Evolutionary conservation across 2,888 invertebrate genomes (phyloP), one percentile per base, ranked within the genome.

Genomic region (Drosophila atripex): DNA sequence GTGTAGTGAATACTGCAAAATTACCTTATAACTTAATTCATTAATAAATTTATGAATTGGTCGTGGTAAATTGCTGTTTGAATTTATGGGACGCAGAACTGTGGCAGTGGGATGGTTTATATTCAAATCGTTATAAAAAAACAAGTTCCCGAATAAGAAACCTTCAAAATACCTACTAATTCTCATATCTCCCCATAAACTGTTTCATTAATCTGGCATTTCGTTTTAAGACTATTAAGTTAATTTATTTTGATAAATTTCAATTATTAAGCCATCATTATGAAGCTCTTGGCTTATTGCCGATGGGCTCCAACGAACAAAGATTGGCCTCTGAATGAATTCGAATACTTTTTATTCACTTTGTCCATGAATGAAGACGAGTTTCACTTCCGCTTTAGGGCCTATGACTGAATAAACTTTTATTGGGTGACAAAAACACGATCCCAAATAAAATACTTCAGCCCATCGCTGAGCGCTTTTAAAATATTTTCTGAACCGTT

Each of bases 21-120:
- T 90, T 89, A 89, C 88, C 86, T 90, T 90, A 90, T 88, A 89
- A 90, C 88, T 90, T 90, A 89, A 90, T 90, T 90, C 90, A 90
- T 90, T 90, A 90, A 89, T 89, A 90, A 90, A 89, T 89, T 89
- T 88, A 89, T 89, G 88, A 90, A 90, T 89, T 88, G 84, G 77
- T 75, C 74, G 87, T 80, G 88, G 89, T 86, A 89, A 90, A 88
- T 89, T 88, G 89, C 84, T 77, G 79, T 65, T 23, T n/a, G 70
- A 86, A 88, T 89, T 89, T 84, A 89, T 89, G 80, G 68, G 69
- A 14, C 54, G 35, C 73, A 59, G 60, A 14, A 71, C 51, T 75
- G 72, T 75, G 79, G 74, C 80, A 84, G 65, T 75, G 65, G 51
- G 75, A 64, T 54, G 69, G 70, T 57, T 30, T 30, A 46, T 39